A percentile compares a stretch with the other conserved stretches of the same genome.
These are phyloP conservation scores for Helicoverpa zea DNA, from an alignment of 1,140 invertebrate species.

Conservation along the genomic window DNA sequence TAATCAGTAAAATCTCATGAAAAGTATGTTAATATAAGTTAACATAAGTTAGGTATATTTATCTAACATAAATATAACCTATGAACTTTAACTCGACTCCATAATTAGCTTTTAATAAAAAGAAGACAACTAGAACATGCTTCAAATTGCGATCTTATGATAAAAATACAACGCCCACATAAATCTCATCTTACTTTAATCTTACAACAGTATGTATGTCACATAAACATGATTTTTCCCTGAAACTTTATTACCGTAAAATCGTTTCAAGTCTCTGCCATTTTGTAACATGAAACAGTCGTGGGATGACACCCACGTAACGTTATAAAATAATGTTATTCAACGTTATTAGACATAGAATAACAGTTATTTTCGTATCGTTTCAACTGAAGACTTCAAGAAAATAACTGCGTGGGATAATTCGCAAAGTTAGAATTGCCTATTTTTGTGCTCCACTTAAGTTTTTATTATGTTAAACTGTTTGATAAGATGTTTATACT, in stretches of 20 bases:
- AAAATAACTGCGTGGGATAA: slow-evolving; percentile 2
- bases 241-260: not conserved
- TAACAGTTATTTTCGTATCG: not conserved
- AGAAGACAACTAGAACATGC: too few relatives aligned
- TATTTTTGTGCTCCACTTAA: not conserved
- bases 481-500: too few relatives aligned
- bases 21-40: too few relatives aligned
- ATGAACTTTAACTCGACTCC: too few relatives aligned
- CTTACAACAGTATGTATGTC: not conserved
- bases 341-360: not conserved
- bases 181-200: not conserved
- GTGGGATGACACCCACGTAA: not conserved
- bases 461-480: too few relatives aligned
- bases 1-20: too few relatives aligned
- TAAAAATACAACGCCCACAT: not conserved
- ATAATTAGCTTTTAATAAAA: too few relatives aligned
- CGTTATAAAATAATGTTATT: slow-evolving; percentile 12
- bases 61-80: too few relatives aligned
- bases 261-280: not conserved
- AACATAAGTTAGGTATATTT: too few relatives aligned
- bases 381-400: not conserved
- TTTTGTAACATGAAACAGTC: not conserved
- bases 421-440: not conserved
- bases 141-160: not conserved
- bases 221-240: not conserved